phyloP scores from a whole-genome alignment of 2,888 invertebrate genomes.

The Meliscaeva auricollis region DNA sequence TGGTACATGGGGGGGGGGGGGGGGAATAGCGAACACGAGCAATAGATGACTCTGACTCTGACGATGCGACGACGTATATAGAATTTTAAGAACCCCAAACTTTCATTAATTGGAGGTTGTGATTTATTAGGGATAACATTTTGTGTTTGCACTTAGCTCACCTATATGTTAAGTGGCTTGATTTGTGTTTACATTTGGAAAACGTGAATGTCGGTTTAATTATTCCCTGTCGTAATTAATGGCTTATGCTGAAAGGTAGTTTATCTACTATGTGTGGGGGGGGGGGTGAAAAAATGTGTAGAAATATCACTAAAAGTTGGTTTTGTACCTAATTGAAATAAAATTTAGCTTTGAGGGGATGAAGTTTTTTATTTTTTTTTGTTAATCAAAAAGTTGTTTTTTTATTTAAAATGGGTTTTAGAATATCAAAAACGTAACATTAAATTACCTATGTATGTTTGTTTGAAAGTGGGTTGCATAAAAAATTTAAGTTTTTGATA shows the following conservation, averaged over 20 bases:
- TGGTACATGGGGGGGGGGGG: too few species aligned
- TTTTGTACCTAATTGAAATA: too few species aligned
- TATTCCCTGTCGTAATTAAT: constrained; percentile 62
- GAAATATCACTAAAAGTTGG: too few species aligned
- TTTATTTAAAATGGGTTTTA: too few species aligned
- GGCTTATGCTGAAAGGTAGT: constrained; percentile 48
- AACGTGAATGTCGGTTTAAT: constrained; percentile 63
- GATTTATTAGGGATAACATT: constrained; percentile 67
- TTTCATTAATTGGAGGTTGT: constrained; percentile 71
- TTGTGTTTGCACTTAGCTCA: constrained; percentile 42
- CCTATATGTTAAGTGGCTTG: constrained; percentile 68
- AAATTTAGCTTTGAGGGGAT: too few species aligned
- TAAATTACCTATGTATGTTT: too few species aligned
- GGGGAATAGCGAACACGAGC: too few species aligned
- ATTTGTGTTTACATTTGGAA: constrained; percentile 67
- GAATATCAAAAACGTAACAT: too few species aligned
- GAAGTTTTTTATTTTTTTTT: too few species aligned
- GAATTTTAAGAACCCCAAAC: constrained; percentile 69
- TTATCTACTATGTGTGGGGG: not conserved
- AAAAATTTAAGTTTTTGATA: too few species aligned
- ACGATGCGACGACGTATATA: constrained; percentile 7
- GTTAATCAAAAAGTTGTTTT: too few species aligned
- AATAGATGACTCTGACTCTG: not conserved
- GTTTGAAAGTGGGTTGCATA: too few species aligned
- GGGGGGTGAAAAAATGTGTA: not conserved